Percentiles rank a stretch among this genome's conserved stretches.
These are phyloP conservation scores for Lochmaea capreae DNA, from an alignment of 2,888 invertebrate species.

Conservation along the genomic window DNA sequence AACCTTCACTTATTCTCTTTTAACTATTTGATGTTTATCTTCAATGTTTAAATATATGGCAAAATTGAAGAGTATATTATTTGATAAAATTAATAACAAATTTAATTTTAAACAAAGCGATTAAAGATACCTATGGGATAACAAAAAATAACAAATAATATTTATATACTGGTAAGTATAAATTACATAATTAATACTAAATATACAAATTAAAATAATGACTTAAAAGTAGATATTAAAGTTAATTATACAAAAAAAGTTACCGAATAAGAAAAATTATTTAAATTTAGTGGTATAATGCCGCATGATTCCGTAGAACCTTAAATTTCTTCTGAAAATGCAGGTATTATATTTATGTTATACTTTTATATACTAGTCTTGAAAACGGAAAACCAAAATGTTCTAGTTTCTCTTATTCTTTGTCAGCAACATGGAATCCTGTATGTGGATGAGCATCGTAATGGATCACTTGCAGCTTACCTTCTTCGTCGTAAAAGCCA, in stretches of 20 bases:
- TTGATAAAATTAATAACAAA: too few species aligned
- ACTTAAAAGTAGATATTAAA: not conserved
- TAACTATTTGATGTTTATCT: not conserved
- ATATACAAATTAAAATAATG: too few species aligned
- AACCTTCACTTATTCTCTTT: not conserved
- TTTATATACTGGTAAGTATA: not conserved
- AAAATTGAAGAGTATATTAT: not conserved
- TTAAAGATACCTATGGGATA: too few species aligned
- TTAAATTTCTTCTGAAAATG: too few species aligned
- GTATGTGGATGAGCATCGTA: constrained; percentile 79
- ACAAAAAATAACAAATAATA: not conserved
- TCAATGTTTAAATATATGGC: constrained; percentile 3
- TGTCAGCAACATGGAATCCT: constrained; percentile 70
- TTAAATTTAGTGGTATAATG: not conserved
- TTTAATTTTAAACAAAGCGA: too few species aligned
- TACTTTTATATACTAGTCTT: not conserved
- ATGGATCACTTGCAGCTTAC: constrained; percentile 81
- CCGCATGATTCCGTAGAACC: too few species aligned
- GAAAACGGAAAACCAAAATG: not conserved
- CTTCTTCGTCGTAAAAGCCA: constrained; percentile 81
- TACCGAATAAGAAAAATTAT: not conserved
- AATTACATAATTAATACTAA: too few species aligned
- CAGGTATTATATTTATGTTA: too few species aligned
- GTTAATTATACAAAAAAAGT: too few species aligned
- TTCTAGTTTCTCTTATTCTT: constrained; percentile 19